phyloP scores from a whole-genome alignment of 2,797 vertebrate species.

The Neosalanx taihuensis region DNA sequence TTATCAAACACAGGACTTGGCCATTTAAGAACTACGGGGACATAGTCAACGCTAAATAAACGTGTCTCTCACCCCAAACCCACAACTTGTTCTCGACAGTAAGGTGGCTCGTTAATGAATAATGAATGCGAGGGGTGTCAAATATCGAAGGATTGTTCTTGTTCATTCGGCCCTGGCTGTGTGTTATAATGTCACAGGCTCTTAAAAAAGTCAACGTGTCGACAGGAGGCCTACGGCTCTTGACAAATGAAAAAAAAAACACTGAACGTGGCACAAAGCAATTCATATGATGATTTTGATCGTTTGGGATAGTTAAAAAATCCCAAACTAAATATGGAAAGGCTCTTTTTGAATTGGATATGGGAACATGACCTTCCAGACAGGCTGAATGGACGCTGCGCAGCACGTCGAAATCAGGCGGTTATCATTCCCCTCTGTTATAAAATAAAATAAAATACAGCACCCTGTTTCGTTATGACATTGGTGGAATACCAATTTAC shows the following conservation, averaged over 20 bases:
- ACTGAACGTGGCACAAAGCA: neutral
- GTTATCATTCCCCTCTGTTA: neutral
- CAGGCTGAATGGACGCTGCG: neutral
- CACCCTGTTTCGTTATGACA: neutral
- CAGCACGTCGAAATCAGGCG: slow-evolving; percentile 1
- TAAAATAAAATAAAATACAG: neutral
- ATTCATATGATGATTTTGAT: neutral
- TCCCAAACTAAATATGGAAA: neutral
- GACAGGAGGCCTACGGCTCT: slow-evolving; percentile 12
- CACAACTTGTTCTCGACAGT: slow-evolving; percentile 8
- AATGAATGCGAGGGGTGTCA: slow-evolving; percentile 53
- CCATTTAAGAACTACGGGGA: neutral
- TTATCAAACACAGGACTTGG: neutral
- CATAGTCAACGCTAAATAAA: slow-evolving; percentile 6
- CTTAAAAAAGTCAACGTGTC: slow-evolving; percentile 47
- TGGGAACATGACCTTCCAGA: slow-evolving; percentile 22
- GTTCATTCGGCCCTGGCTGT: slow-evolving; percentile 22
- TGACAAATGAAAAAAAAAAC: neutral
- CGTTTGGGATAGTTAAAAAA: neutral
- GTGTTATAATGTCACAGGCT: slow-evolving; percentile 17
- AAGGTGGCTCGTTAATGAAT: slow-evolving; percentile 56
- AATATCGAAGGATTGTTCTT: slow-evolving; percentile 55
- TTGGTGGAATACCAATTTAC: neutral
- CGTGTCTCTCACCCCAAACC: slow-evolving; percentile 4
- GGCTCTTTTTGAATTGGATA: slow-evolving; percentile 5